Base-by-base conservation (phyloP, 2,113 vertebrate species). In the Catharus fuscescens region DNA sequence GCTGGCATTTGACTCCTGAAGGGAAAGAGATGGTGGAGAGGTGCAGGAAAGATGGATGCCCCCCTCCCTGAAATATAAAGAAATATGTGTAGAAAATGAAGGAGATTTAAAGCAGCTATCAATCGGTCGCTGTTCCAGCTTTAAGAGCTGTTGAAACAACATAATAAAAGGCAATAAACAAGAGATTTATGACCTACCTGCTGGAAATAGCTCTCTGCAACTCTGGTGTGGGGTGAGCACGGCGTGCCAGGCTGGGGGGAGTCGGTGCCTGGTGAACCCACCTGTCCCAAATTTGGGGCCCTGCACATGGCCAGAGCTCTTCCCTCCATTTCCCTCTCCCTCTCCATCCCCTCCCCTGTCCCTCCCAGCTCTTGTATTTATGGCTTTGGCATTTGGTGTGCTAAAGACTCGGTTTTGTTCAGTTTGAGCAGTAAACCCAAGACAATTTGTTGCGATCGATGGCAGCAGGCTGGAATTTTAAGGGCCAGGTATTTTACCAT, bases 121-220 rank as follows among this genome's bases (percentile, higher is more conserved):
- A 98, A 96, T 94, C 0, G 60, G 91, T 93, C 2, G 62, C 97
- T 97, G 97, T 96, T 98, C 96, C 96, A 97, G 97, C 96, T 98
- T 98, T 98, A 98, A 98, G 97, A 97, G 98, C 97, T 98, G 98
- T 98, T 98, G 98, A 98, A 98, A 98, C 97, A 98, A 98, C 98
- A 98, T 98, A 98, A 98, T 98, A 98, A 98, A 98, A 98, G 96
- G 97, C 96, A 98, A 98, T 98, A 98, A 98, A 98, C 18, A 44
- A 45, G 90, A 96, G 94, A 98, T 98, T 98, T 98, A 98, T 95
- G 82, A 56, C 90, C 92, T 94, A 96, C 96, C 97, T 98, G 94
- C 91, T 69, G 53, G 86, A 97, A 96, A 97, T 64, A 78, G 93
- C 96, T 97, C 69, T 53, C 93, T 95, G 84, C 81, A 86, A 64